Percentiles rank a stretch among this genome's conserved stretches.
Evolutionary conservation across 1,140 invertebrate species (phyloP).

Genomic region (Steinernema feltiae): DNA sequence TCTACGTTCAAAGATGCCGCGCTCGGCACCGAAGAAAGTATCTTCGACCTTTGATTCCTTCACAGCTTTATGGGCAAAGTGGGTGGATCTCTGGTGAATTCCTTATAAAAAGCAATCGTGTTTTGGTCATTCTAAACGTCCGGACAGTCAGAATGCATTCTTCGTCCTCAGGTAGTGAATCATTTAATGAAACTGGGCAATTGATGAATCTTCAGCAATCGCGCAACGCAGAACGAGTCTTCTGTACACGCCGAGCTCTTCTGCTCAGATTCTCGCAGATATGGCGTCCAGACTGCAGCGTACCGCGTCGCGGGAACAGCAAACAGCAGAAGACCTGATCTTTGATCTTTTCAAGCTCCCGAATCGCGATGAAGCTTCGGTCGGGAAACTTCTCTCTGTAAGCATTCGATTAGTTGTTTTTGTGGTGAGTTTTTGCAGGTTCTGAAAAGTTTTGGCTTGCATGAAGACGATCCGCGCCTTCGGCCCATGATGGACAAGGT

Average conservation of each 20-base stretch:
- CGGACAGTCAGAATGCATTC: no score
- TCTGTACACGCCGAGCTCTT: not conserved
- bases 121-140: no score
- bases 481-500: constrained; percentile 49
- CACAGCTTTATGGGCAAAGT: no score
- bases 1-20: no score
- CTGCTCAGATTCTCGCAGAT: not conserved
- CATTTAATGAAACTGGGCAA: not conserved
- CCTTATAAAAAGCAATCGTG: no score
- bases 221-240: not conserved
- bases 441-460: constrained; percentile 42
- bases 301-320: constrained; percentile 27
- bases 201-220: not conserved
- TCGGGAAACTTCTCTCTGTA: constrained; percentile 46
- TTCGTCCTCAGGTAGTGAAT: not conserved
- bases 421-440: constrained; percentile 27
- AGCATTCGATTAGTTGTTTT: constrained; percentile 25
- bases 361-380: constrained; percentile 48
- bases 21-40: no score
- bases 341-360: constrained; percentile 51
- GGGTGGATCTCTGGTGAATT: no score
- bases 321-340: constrained; percentile 48
- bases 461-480: constrained; percentile 38
- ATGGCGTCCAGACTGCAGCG: not conserved
- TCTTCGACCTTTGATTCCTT: no score